Evolutionary conservation across 2,113 vertebrate species (phyloP).

Genomic region (Syngnathus floridae): DNA sequence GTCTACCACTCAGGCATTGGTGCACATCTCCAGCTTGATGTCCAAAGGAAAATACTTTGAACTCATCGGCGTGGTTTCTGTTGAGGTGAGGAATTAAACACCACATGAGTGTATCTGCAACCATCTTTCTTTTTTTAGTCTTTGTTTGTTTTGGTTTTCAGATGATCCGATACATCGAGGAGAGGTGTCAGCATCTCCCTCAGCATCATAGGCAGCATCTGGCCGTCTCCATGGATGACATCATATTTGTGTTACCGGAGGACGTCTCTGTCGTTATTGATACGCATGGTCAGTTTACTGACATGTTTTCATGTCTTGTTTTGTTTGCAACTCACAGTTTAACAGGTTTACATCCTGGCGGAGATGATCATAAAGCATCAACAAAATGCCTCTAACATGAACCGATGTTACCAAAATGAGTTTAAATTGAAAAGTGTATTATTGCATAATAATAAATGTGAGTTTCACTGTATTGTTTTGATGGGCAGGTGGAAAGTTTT

Average conservation of each 20-base stretch:
- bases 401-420: no score
- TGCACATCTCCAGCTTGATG: constrained; percentile 51
- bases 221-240: constrained; percentile 39
- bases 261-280: constrained; percentile 52
- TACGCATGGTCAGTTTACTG: constrained; percentile 16
- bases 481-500: constrained; percentile 47
- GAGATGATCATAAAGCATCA: no score
- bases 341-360: no score
- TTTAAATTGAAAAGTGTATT: no score
- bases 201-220: constrained; percentile 38
- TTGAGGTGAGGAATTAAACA: constrained; percentile 39
- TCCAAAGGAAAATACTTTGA: constrained; percentile 43
- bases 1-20: constrained; percentile 45
- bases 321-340: no score
- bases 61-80: constrained; percentile 44
- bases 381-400: no score
- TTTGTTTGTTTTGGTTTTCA: constrained; percentile 10
- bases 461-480: not conserved
- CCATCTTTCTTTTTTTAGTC: not conserved
- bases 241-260: constrained; percentile 52
- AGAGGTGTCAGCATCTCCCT: constrained; percentile 29
- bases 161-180: constrained; percentile 42
- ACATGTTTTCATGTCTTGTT: not conserved
- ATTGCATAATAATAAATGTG: no score
- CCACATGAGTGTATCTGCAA: not conserved